Evolutionary conservation across 2,797 vertebrate genomes (phyloP), one percentile per base, ranked within the genome.

Genomic region (Graptemys geographica): DNA sequence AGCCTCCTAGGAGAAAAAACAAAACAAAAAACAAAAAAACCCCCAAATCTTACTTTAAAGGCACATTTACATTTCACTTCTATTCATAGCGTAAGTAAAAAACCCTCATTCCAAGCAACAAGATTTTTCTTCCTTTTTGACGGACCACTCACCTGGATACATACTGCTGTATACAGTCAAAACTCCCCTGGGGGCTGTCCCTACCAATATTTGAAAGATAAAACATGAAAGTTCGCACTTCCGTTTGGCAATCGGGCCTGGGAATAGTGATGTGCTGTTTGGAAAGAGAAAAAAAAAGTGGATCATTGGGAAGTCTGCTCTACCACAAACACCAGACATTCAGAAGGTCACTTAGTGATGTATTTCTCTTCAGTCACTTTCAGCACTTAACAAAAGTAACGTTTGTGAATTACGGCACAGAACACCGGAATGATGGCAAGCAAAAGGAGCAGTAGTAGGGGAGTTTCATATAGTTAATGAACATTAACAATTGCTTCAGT

Each of bases 141-240:
- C 37, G 74, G 0, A 12, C 5, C 78, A 94, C 99, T 98, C 97
- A 99, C 99, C 99, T 99, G 97, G 99, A 99, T 25, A 99, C 98
- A 94, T 99, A 99, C 98, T 99, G 99, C 98, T 99, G 99, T 98
- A 99, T 98, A 96, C 99, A 99, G 98, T 99, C 99, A 33, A 99
- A 99, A 97, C 99, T 99, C 84, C 99, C 99, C 95, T 99, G 99
- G 2, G 99, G 99, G 96, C 99, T 99, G 96, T 99, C 99, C 92
- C 99, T 99, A 97, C 99, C 99, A 59, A 99, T 99, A 49, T 99
- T 99, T 52, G 99, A 99, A 98, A 99, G 98, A 96, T 99, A 99
- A 96, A 99, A 99, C 0, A 99, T 99, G 98, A 99, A 99, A 0
- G 98, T 98, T 85, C 99, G 97, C 33, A 98, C 97, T 78, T 99